phyloP scores from a whole-genome alignment of 2,113 vertebrate species.

The Rhabdornis inornatus region DNA sequence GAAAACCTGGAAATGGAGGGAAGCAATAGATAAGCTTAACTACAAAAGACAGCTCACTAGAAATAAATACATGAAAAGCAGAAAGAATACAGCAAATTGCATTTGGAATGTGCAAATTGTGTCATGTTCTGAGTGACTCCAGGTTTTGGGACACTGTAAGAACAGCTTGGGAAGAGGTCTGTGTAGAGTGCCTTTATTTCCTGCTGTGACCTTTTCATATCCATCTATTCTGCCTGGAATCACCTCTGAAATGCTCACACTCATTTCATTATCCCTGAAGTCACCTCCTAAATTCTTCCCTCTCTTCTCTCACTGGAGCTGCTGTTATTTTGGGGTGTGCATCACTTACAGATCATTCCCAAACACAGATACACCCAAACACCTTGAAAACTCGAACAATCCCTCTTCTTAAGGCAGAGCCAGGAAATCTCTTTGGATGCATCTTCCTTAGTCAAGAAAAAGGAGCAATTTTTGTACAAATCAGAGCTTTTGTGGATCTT shows the following conservation, averaged over 20 bases:
- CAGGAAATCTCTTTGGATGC: neutral
- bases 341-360: neutral
- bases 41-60: neutral
- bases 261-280: neutral
- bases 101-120: neutral
- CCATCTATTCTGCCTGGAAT: neutral
- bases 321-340: neutral
- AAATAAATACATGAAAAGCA: neutral
- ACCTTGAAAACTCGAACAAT: fast-evolving
- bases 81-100: neutral
- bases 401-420: neutral
- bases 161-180: neutral
- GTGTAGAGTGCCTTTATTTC: neutral
- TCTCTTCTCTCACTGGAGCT: neutral
- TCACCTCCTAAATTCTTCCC: neutral
- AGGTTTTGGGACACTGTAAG: neutral
- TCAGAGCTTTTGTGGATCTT: neutral
- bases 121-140: neutral
- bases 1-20: neutral
- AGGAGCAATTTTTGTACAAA: neutral
- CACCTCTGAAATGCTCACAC: neutral
- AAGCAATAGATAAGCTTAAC: neutral
- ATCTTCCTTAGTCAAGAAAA: neutral
- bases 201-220: neutral
- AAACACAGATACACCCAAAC: neutral